Conservation (phyloP, 2,888 invertebrate genomes). For the Stegophylla sp. region DNA sequence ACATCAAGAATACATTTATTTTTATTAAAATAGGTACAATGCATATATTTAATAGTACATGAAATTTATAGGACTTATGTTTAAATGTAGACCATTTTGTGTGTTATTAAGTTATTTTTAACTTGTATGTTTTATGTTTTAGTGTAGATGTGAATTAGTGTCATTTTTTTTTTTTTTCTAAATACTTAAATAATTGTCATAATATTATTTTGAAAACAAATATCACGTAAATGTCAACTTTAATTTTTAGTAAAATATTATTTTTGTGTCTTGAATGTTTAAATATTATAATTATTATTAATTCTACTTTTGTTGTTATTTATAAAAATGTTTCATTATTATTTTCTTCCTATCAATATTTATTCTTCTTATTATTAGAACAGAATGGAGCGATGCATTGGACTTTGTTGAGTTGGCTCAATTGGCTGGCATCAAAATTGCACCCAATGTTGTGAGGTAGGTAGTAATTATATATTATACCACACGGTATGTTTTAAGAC, state of each 20-base stretch:
- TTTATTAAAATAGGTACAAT: neutral
- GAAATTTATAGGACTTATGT: too few species aligned
- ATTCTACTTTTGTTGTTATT: neutral
- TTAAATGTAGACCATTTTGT: too few species aligned
- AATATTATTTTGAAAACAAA: slow-evolving; percentile 7
- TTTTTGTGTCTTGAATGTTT: neutral
- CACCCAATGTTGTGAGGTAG: slow-evolving; percentile 40
- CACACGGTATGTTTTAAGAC: neutral
- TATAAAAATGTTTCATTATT: slow-evolving; percentile 8
- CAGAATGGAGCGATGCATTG: slow-evolving; percentile 24
- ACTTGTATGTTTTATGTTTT: neutral
- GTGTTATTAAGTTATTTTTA: too few species aligned
- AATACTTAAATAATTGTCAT: neutral
- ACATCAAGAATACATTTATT: neutral
- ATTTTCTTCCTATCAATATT: slow-evolving; percentile 11
- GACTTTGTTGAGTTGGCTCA: slow-evolving; percentile 54
- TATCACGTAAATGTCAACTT: neutral
- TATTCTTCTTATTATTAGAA: slow-evolving; percentile 53
- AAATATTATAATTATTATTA: slow-evolving; percentile 18
- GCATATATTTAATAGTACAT: too few species aligned
- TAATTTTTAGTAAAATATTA: slow-evolving; percentile 24
- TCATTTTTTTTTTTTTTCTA: neutral
- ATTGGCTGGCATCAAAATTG: slow-evolving; percentile 39
- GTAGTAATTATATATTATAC: neutral
- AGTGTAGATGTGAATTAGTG: neutral